These are phyloP conservation scores for Monodelphis domestica DNA, from an alignment of 2,797 vertebrate species.

Conservation along the genomic window DNA sequence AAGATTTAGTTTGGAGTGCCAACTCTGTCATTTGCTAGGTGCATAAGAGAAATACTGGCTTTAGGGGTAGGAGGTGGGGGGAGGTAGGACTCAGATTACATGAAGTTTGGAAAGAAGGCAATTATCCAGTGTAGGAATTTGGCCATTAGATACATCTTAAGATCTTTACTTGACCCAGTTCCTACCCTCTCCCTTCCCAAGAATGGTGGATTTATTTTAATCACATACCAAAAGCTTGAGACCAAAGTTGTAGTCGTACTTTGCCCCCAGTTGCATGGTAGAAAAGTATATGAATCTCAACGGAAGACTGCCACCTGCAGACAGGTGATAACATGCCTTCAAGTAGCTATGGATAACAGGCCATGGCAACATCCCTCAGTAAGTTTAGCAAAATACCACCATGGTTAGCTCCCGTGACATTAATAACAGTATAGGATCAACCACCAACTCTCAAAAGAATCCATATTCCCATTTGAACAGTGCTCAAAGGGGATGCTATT, in stretches of 20 bases:
- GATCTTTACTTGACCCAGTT: neutral
- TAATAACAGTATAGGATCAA: neutral
- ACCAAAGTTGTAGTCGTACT: neutral
- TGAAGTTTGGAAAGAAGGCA: neutral
- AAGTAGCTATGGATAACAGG: neutral
- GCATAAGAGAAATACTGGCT: neutral
- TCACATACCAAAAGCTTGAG: neutral
- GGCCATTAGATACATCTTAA: conserved; percentile 33
- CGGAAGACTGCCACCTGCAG: conserved; percentile 27
- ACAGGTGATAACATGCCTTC: neutral
- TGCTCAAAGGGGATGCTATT: neutral
- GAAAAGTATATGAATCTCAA: neutral
- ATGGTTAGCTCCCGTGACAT: neutral
- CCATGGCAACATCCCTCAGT: neutral
- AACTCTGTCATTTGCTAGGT: neutral
- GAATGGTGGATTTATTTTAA: conserved; percentile 11
- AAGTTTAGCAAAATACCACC: neutral
- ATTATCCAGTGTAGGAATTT: neutral
- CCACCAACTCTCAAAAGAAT: neutral
- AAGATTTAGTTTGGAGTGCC: neutral
- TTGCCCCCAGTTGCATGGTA: neutral
- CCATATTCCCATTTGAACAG: neutral
- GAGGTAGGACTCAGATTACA: neutral
- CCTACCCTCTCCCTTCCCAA: conserved; percentile 4
- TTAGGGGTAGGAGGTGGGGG: accelerated